phyloP scores from a whole-genome alignment of 2,797 vertebrate species.

The Gallinago solitaria region DNA sequence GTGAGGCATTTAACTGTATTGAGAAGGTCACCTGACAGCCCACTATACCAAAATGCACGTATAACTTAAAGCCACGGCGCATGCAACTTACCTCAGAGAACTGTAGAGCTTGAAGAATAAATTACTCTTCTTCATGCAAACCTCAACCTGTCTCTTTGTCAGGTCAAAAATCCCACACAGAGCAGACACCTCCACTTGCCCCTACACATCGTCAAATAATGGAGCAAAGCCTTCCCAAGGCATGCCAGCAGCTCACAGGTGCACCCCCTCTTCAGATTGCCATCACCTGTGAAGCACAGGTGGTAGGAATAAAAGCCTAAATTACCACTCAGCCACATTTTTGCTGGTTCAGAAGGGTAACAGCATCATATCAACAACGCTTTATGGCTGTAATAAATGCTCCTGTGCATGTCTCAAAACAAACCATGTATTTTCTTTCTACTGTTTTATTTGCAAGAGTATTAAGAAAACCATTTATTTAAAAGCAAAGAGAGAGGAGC shows the following conservation, averaged over 20 bases:
- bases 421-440: background rate
- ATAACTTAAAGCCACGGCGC: background rate
- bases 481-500: background rate
- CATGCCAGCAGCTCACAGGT: background rate
- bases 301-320: background rate
- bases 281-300: background rate
- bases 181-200: rapidly evolving
- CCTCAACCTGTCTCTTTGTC: background rate
- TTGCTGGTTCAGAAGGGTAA: background rate
- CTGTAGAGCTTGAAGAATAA: background rate
- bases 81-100: background rate
- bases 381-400: background rate
- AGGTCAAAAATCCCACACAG: background rate
- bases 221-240: background rate
- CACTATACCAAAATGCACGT: rapidly evolving
- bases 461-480: background rate
- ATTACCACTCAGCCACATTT: background rate
- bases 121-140: background rate
- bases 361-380: background rate
- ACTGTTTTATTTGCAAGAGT: background rate
- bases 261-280: background rate
- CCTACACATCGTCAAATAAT: background rate
- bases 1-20: background rate
- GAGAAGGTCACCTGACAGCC: background rate
- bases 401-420: background rate